phyloP scores from a whole-genome alignment of 2,113 vertebrate species.

The Lampris incognitus region DNA sequence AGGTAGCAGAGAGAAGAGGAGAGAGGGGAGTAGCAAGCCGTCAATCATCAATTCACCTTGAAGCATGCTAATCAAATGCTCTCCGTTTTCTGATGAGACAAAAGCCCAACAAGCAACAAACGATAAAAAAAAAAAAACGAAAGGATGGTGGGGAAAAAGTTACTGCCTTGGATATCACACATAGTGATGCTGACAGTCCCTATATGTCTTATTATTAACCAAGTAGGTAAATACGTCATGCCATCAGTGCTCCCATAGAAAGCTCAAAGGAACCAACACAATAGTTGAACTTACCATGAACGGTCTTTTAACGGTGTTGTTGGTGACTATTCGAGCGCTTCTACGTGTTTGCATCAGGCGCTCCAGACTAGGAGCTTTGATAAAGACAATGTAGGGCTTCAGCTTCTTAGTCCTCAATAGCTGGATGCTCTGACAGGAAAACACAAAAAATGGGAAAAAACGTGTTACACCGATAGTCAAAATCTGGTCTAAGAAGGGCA shows the following conservation, averaged over 20 bases:
- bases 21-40: background rate
- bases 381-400: slow-evolving; percentile 91
- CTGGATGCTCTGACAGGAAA: slow-evolving; percentile 83
- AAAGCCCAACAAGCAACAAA: too few relatives aligned
- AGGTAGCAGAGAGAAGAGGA: background rate
- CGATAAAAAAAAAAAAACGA: too few relatives aligned
- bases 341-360: slow-evolving; percentile 86
- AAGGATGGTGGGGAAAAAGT: too few relatives aligned
- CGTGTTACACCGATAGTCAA: background rate
- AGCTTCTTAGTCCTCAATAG: slow-evolving; percentile 84
- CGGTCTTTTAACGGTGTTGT: slow-evolving; percentile 84
- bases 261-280: too few relatives aligned
- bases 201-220: too few relatives aligned
- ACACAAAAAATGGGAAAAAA: background rate
- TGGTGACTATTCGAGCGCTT: slow-evolving; percentile 85
- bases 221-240: too few relatives aligned
- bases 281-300: slow-evolving; percentile 82
- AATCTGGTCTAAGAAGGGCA: background rate
- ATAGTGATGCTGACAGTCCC: too few relatives aligned
- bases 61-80: too few relatives aligned
- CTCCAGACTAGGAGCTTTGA: slow-evolving; percentile 85
- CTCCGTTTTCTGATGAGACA: too few relatives aligned
- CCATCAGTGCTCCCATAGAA: too few relatives aligned
- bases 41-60: background rate
- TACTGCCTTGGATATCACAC: too few relatives aligned